Evolutionary conservation across 37 sponge, comb jelly and placozoan genomes (phyloP), one percentile per base, ranked within the genome.

Genomic region (Diacarnus erythraeanus): DNA sequence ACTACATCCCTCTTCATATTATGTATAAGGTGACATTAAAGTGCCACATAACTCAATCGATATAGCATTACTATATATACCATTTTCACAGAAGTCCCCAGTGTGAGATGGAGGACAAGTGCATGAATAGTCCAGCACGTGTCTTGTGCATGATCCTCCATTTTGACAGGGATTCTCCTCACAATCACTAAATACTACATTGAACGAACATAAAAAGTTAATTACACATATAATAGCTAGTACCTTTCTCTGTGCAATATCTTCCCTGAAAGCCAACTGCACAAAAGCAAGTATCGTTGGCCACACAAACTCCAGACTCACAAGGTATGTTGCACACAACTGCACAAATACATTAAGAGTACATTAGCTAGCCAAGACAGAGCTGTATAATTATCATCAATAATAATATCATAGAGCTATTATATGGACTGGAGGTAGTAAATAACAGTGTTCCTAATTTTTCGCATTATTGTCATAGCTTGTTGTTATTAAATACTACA

Each of bases 311-410:
- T 42, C 90, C 90, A 72, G 81, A 60, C 29, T 73, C 82, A 81
- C 90, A 90, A 35, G 90, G 69, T 37, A 82, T 78, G 54, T 84
- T 59, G 76, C 90, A 90, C 9, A 56, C 67, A 77, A 90, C 90
- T 90, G 36, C 21, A 81, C 58, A 23, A 29, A 29, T 29, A 61
- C n/a, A n/a, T n/a, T n/a, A n/a, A n/a, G n/a, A 61, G 21, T 23
- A 61, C n/a, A n/a, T n/a, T n/a, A n/a, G n/a, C n/a, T n/a, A n/a
- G n/a, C n/a, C n/a, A n/a, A n/a, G n/a, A n/a, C n/a, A n/a, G n/a
- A n/a, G n/a, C n/a, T n/a, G n/a, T n/a, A n/a, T n/a, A n/a, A n/a
- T n/a, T n/a, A n/a, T n/a, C n/a, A n/a, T n/a, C n/a, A n/a, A n/a
- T n/a, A n/a, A n/a, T n/a, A n/a, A n/a, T n/a, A n/a, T n/a, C n/a